phyloP scores from a whole-genome alignment of 2,797 vertebrate genomes.

The Acanthopagrus latus region DNA sequence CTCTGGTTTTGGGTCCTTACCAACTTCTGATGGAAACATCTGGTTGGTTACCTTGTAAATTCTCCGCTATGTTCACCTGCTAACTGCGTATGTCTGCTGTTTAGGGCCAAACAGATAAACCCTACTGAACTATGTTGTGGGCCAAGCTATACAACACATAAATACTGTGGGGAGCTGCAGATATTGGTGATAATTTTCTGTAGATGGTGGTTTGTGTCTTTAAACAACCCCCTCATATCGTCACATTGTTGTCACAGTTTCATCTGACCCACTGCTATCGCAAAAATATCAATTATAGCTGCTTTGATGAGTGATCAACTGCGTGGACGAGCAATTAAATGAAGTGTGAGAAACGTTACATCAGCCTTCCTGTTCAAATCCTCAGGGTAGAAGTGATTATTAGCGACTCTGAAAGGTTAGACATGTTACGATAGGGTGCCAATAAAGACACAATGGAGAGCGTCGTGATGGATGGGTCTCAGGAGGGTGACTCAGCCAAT shows the following conservation, averaged over 20 bases:
- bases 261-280: neutral
- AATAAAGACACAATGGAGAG: slow-evolving; percentile 69
- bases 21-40: neutral
- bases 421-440: slow-evolving; percentile 63
- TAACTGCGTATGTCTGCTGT: neutral
- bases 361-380: slow-evolving; percentile 29
- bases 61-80: neutral
- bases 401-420: slow-evolving; percentile 71
- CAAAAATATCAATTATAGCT: slow-evolving; percentile 2
- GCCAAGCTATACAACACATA: neutral
- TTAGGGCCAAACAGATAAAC: neutral
- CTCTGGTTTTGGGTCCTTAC: neutral
- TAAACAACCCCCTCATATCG: neutral
- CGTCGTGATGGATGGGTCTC: slow-evolving; percentile 71
- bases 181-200: neutral
- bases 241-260: neutral
- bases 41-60: neutral
- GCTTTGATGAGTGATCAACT: slow-evolving; percentile 15
- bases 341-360: slow-evolving; percentile 48
- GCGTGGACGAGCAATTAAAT: slow-evolving; percentile 45
- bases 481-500: slow-evolving; percentile 66
- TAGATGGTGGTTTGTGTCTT: neutral
- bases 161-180: neutral
- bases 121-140: too few relatives aligned
- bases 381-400: slow-evolving; percentile 66